Base-by-base conservation (phyloP, 2,797 vertebrate species). In the Eremophila alpestris region DNA sequence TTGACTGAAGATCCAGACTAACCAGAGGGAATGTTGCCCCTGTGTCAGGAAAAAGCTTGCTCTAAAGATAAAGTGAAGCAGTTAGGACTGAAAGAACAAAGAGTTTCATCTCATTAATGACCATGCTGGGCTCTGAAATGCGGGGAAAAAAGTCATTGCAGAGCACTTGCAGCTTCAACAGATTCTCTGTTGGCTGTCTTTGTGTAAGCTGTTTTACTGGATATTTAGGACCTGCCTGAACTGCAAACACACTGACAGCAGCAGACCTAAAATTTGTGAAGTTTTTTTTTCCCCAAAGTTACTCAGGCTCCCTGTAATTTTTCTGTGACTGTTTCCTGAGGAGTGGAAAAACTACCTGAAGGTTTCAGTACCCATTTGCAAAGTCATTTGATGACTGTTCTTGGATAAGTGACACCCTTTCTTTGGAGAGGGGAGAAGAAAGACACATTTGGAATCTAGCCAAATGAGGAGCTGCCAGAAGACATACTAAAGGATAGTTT, bases 41-140 rank as follows among this genome's bases (percentile, higher is more conserved):
- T 81, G 40, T 86, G 67, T 75, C 85, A 84, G 63, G 77, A 86
- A 83, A 94, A 90, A 68, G 24, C 74, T 87, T 91, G 27, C 56
- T 95, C 80, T 89, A 85, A 83, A 91, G 93, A 93, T 94, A 94
- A 90, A 95, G 82, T 36, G 60, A 93, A 20, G 34, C 82, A 90
- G 52, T 26, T 52, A 73, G 63, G 52, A 83, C 46, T 81, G 62
- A 94, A 93, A 91, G 87, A 95, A 91, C 65, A 89, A 83, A 70
- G 87, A 69, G 24, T 88, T 95, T 92, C 36, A 79, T 93, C 65
- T 83, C n/a, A 13, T 88, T 96, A 93, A 83, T 83, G 79, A 73
- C 67, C 27, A 15, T 29, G 55, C 73, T 76, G 55, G 30, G 34
- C 60, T 93, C 65, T 2, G 7, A 91, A 94, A 70, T 86, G 16